Percentiles rank a stretch among this genome's conserved stretches.
Conservation (phyloP, 2,113 vertebrate species). For the Mobula hypostoma region DNA sequence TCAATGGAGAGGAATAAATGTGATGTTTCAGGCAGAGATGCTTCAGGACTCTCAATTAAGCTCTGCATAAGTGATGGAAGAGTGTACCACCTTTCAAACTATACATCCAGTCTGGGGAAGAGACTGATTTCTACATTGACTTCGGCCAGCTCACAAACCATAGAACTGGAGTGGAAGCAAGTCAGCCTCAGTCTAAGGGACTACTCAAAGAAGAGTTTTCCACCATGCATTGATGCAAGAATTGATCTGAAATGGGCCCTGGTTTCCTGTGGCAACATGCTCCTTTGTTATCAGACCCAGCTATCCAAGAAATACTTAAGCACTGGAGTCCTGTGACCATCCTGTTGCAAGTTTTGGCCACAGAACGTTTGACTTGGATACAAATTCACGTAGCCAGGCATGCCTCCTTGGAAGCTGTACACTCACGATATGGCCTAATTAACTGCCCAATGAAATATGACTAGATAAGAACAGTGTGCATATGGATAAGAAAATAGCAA, state of each 20-base stretch:
- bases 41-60: too few relatives aligned
- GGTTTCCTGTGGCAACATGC: not conserved
- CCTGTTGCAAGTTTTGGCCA: not conserved
- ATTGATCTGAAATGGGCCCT: not conserved
- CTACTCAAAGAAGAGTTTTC: not conserved
- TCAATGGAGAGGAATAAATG: too few relatives aligned
- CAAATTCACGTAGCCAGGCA: not conserved
- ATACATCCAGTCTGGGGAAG: too few relatives aligned
- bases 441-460: not conserved
- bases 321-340: not conserved
- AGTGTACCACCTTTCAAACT: too few relatives aligned
- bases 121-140: too few relatives aligned
- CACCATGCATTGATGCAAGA: not conserved
- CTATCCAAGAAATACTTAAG: not conserved
- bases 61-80: too few relatives aligned
- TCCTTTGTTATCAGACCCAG: not conserved
- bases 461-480: not conserved
- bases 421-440: not conserved
- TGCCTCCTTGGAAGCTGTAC: not conserved
- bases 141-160: too few relatives aligned
- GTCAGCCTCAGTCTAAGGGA: too few relatives aligned
- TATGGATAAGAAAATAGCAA: not conserved
- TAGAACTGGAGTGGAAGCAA: too few relatives aligned
- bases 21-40: too few relatives aligned
- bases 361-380: not conserved